Base-by-base conservation (phyloP, 2,113 vertebrate genomes). In the Thunnus thynnus region DNA sequence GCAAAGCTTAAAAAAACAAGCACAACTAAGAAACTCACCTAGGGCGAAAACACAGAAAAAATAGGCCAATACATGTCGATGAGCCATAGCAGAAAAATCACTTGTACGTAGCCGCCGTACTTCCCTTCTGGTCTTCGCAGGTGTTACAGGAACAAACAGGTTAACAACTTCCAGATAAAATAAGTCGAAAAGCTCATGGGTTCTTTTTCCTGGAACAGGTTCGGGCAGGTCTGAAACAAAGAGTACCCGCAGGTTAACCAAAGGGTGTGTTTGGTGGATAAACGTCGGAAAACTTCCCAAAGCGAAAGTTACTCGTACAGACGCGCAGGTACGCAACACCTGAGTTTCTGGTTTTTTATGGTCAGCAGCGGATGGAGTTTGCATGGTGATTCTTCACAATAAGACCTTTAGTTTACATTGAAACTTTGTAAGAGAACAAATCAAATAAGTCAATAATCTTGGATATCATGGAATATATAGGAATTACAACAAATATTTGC, bases 11-110 rank as follows among this genome's bases (percentile, higher is more conserved):
- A 7, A 61, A 22, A 73, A 41, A n/a, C 0, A n/a, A 56, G 5
- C 12, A 46, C 7, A 57, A 52, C 0, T 2, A 4, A 4, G 1
- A 10, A 60, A 86, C 87, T 91, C 18, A 91, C 89, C 89, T 0
- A 58, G 0, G 0, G 1, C 36, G 27, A 16, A 1, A 48, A 27
- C 0, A 3, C 54, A 8, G 3, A 56, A 2, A 22, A 47, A 41
- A 0, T 0, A 48, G 12, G 13, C 4, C 27, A 86, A 14, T 27
- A 83, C 66, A 56, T 10, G 20, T 4, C 9, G 0, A 17, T 0
- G 18, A 71, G n/a, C 66, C 90, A 91, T 91, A 51, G 27, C 17
- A 27, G 14, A 9, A 13, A 10, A 18, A 2, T 18, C 9, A 30
- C 82, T 63, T 18, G 27, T 30, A 30, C 27, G 27, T 30, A 30